These are phyloP conservation scores for Zaprionus ghesquierei DNA, from an alignment of 1,140 invertebrate genomes.

Conservation along the genomic window DNA sequence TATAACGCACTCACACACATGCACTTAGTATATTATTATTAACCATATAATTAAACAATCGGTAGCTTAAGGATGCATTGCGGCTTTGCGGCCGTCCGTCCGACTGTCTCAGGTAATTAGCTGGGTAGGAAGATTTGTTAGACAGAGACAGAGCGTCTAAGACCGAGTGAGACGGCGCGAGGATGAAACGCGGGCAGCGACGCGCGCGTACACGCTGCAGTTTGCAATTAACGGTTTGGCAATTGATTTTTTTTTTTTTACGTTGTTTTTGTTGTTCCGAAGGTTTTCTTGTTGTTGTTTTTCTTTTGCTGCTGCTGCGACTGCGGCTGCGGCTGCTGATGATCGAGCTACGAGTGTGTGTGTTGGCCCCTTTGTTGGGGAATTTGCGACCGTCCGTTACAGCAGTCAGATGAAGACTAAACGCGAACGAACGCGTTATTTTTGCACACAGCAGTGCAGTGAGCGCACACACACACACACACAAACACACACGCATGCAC, in stretches of 20 bases:
- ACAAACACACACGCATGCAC: conserved; percentile 7
- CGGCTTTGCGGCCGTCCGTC: too few species aligned
- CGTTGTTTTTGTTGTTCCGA: conserved; percentile 4
- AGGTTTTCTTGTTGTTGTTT: conserved; percentile 21
- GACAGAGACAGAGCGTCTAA: neutral
- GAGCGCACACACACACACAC: conserved; percentile 30
- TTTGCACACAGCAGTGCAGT: conserved; percentile 72
- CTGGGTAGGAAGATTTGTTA: neutral
- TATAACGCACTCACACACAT: conserved; percentile 1
- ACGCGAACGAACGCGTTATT: conserved; percentile 69
- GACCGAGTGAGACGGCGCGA: conserved; percentile 9
- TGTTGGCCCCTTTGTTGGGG: conserved; percentile 20
- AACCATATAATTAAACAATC: neutral
- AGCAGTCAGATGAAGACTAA: conserved; percentile 75
- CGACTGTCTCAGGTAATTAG: conserved; percentile 57
- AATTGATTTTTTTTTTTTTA: conserved; percentile 62
- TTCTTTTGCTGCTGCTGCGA: conserved; percentile 8
- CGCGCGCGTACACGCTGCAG: conserved; percentile 51
- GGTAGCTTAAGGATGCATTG: too few species aligned
- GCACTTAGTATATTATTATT: neutral
- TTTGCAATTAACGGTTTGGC: conserved; percentile 40
- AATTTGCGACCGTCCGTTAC: conserved; percentile 74
- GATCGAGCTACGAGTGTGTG: conserved; percentile 25
- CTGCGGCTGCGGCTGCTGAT: conserved; percentile 36
- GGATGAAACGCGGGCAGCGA: conserved; percentile 8